These are phyloP conservation scores for Falco punctatus DNA, from an alignment of 2,113 vertebrate genomes.

Conservation along the genomic window DNA sequence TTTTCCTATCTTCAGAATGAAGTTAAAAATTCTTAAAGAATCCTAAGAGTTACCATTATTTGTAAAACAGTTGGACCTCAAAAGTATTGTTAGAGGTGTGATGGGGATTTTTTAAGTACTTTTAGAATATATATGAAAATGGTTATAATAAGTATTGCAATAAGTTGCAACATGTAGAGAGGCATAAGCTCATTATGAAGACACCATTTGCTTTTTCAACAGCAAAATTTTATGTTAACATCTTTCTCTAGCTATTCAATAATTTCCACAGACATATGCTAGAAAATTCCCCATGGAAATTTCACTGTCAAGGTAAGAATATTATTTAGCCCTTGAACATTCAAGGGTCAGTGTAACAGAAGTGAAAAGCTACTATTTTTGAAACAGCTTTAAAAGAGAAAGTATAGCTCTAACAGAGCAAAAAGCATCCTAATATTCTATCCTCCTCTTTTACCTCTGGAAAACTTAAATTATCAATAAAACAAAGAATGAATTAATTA, in stretches of 20 bases:
- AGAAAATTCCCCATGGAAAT: not conserved
- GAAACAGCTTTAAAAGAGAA: not conserved
- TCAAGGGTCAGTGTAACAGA: not conserved
- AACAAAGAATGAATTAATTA: not conserved
- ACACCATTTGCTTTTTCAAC: not conserved
- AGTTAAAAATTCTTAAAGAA: not conserved
- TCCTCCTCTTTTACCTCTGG: not conserved
- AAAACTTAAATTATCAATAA: not conserved
- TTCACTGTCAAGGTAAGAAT: constrained; percentile 21
- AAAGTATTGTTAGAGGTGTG: not conserved
- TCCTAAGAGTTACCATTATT: not conserved
- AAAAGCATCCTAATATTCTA: not conserved
- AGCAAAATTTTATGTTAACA: not conserved
- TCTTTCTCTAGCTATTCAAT: not conserved
- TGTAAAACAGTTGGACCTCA: not conserved
- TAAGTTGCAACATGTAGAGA: constrained; percentile 31
- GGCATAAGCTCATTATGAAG: constrained; percentile 9
- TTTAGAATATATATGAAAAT: constrained; percentile 15
- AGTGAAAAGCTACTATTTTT: not conserved
- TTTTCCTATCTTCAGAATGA: not conserved
- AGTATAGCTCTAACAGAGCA: not conserved
- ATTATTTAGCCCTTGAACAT: constrained; percentile 7
- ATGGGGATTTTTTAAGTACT: not conserved
- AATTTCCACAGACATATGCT: constrained; percentile 5
- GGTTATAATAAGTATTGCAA: not conserved